Conservation (phyloP, 1,140 invertebrate genomes). For the Drosophila guanche region DNA sequence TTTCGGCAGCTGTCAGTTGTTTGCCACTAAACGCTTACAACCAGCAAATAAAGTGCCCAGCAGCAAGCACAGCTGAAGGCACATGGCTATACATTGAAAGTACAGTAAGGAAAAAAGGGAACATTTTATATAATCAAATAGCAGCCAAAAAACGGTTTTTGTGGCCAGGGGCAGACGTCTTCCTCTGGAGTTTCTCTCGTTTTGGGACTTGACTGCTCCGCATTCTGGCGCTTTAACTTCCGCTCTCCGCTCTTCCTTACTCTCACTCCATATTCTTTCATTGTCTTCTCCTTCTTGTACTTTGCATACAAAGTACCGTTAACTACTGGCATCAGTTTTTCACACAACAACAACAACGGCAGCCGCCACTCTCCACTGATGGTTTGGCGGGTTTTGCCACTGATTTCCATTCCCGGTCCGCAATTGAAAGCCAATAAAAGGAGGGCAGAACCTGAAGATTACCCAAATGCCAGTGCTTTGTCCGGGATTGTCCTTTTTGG, state of each 20-base stretch:
- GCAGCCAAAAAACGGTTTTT: conserved; percentile 36
- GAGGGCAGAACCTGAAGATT: conserved; percentile 11
- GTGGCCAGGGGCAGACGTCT: conserved; percentile 33
- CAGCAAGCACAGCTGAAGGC: conserved; percentile 21
- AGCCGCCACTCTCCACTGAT: conserved; percentile 15
- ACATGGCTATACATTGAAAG: conserved; percentile 2
- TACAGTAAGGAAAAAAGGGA: conserved; percentile 35
- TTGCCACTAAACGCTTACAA: conserved; percentile 64
- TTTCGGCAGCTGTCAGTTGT: conserved; percentile 70
- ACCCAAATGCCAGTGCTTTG: conserved; percentile 21
- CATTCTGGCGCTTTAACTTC: conserved; percentile 1
- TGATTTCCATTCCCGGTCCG: conserved; percentile 37
- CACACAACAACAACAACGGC: conserved; percentile 40
- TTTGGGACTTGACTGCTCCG: neutral
- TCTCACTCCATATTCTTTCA: conserved; percentile 6
- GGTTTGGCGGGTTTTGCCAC: conserved; percentile 63
- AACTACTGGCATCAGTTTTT: conserved; percentile 74
- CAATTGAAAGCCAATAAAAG: conserved; percentile 13
- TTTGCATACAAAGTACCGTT: conserved; percentile 82
- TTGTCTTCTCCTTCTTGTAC: conserved; percentile 73
- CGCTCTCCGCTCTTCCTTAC: neutral
- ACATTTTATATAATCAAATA: conserved; percentile 51
- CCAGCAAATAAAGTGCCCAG: conserved; percentile 57
- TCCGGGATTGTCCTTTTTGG: conserved; percentile 12
- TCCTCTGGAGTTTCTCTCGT: neutral